Evolutionary conservation across 2,113 vertebrate genomes (phyloP), one percentile per base, ranked within the genome.

Genomic region (Poicephalus gulielmi): DNA sequence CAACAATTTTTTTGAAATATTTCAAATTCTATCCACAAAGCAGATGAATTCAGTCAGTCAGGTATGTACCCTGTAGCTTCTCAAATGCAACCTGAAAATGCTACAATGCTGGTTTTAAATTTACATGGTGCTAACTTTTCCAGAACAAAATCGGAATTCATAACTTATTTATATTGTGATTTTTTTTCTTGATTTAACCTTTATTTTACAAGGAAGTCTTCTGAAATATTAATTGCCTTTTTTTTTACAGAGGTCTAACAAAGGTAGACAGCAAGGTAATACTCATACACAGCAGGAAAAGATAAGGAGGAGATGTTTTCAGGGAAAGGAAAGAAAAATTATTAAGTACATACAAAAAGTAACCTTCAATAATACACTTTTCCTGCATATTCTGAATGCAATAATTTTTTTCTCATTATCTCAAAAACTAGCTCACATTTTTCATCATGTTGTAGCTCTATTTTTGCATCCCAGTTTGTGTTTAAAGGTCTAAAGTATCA

Each of bases 151-250:
- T 70, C 71, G 68, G 87, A 86, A 96, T 57, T 93, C 85, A 84
- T 97, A 39, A 83, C 86, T 94, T 96, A 97, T 96, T 96, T 92
- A 91, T 84, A 88, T 75, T 92, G 80, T 90, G 63, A 2, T 37
- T 81, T 83, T 97, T 90, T 91, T 77, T 63, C 83, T 80, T 94
- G 25, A 86, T 93, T 95, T 96, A 93, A 83, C 44, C 44, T 87
- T 92, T 94, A 94, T 96, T 92, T 96, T 60, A 95, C 90, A 96
- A 96, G 75, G 19, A 83, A 11, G 39, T 10, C 9, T 96, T 73
- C 66, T 92, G 83, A 96, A 78, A 96, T 91, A 93, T 92, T 96
- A 71, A 92, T 93, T 88, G 17, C 3, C 1, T 88, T 67, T 63
- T 30, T 30, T 35, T 12, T 68, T 47, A 30, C 43, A 24, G 64